Percentiles rank a stretch among this genome's conserved stretches.
Evolutionary conservation across 1,140 invertebrate genomes (phyloP).

Genomic region (Pantala flavescens): DNA sequence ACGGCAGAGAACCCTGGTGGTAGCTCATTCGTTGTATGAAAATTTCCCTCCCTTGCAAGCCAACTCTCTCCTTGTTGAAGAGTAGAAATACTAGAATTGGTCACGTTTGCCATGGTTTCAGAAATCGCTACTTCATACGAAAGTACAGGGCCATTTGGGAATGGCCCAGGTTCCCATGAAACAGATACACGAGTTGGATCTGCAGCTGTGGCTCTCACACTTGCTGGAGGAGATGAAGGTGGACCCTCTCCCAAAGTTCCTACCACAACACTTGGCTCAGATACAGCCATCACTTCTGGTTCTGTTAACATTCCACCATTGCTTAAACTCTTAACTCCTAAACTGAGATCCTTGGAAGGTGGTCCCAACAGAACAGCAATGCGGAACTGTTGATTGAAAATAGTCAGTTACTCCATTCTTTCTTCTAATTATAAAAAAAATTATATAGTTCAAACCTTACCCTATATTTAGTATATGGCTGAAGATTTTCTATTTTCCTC

Average conservation of each 20-base stretch:
- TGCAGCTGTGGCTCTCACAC: constrained; percentile 63
- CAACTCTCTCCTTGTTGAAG: neutral
- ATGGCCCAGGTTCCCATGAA: constrained; percentile 75
- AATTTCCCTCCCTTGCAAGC: neutral
- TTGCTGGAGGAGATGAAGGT: constrained; percentile 58
- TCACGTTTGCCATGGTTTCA: neutral
- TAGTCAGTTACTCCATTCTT: neutral
- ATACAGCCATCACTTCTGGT: constrained; percentile 36
- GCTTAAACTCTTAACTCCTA: neutral
- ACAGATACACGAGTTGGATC: constrained; percentile 74
- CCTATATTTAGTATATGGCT: constrained; percentile 80
- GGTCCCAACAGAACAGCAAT: constrained; percentile 56
- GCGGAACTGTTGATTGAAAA: constrained; percentile 54
- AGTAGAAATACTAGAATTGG: neutral
- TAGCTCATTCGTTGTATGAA: neutral
- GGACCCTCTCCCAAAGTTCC: constrained; percentile 60
- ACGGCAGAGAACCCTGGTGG: constrained; percentile 46
- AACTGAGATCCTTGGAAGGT: constrained; percentile 53
- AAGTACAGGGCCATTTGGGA: constrained; percentile 75
- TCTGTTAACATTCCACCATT: neutral
- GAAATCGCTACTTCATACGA: constrained; percentile 55
- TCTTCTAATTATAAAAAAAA: neutral
- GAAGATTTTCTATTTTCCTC: constrained; percentile 60
- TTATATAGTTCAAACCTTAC: constrained; percentile 40
- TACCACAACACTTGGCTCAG: constrained; percentile 68